Conservation (phyloP, 2,797 vertebrate species). For the Percopsis omiscomaycus region DNA sequence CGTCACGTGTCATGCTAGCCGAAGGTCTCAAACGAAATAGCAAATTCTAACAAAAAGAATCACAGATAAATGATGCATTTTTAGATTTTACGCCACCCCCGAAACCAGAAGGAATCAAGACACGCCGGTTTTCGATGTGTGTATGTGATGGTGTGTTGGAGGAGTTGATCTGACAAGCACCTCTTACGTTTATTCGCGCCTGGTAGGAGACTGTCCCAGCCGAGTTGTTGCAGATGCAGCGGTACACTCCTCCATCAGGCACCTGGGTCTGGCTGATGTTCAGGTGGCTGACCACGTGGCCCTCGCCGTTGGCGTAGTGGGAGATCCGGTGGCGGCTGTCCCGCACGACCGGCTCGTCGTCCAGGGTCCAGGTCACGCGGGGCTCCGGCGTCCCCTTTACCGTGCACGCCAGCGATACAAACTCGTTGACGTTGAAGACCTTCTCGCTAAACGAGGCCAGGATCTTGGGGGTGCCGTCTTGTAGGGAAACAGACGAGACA, state of each 20-base stretch:
- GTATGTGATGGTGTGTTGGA: slow-evolving; percentile 87
- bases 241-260: slow-evolving; percentile 94
- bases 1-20: too few relatives aligned
- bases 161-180: slow-evolving; percentile 99
- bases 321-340: slow-evolving; percentile 91
- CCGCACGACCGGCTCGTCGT: slow-evolving; percentile 90
- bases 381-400: slow-evolving; percentile 96
- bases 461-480: slow-evolving; percentile 97
- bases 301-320: slow-evolving; percentile 88
- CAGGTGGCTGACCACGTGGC: slow-evolving; percentile 94
- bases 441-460: slow-evolving; percentile 96
- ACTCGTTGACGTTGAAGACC: slow-evolving; percentile 94
- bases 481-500: slow-evolving; percentile 19
- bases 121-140: slow-evolving; percentile 61
- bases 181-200: slow-evolving; percentile 99
- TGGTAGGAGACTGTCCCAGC: slow-evolving; percentile 98
- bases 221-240: slow-evolving; percentile 97
- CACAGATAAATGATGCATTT: neutral
- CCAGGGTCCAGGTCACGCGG: slow-evolving; percentile 91
- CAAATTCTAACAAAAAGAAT: slow-evolving; percentile 43
- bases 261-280: slow-evolving; percentile 97
- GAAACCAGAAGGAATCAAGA: slow-evolving; percentile 61
- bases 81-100: too few relatives aligned
- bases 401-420: slow-evolving; percentile 92
- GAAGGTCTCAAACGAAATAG: neutral